Percentiles rank a stretch among this genome's conserved stretches.
These are phyloP conservation scores for Plotosus lineatus DNA, from an alignment of 2,113 vertebrate species.

Conservation along the genomic window DNA sequence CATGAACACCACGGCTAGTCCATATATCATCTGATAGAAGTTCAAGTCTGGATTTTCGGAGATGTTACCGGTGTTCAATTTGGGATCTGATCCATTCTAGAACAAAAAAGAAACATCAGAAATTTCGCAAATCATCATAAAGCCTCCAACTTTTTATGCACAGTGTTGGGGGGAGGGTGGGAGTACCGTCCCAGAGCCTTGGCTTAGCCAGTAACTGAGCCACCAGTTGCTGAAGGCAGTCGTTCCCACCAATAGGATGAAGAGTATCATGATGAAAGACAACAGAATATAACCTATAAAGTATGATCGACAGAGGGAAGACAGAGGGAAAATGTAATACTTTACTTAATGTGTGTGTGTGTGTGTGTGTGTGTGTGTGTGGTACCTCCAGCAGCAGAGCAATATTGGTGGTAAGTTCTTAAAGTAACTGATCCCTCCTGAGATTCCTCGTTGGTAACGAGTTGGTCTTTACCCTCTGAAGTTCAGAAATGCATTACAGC, in stretches of 20 bases:
- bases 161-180: no score
- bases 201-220: slow-evolving; percentile 77
- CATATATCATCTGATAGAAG: slow-evolving; percentile 71
- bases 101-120: background rate
- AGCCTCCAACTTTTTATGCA: background rate
- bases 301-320: background rate
- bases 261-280: slow-evolving; percentile 57
- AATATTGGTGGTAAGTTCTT: slow-evolving; percentile 75
- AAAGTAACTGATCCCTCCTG: slow-evolving; percentile 68
- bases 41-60: slow-evolving; percentile 63
- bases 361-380: background rate
- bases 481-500: background rate
- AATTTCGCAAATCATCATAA: background rate
- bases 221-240: slow-evolving; percentile 82
- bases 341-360: no score
- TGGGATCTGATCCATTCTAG: background rate
- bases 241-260: slow-evolving; percentile 72
- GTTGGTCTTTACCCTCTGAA: slow-evolving; percentile 62
- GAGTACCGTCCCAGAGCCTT: slow-evolving; percentile 74
- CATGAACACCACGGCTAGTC: slow-evolving; percentile 57
- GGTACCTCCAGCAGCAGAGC: slow-evolving; percentile 79
- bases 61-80: slow-evolving; percentile 41
- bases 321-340: background rate
- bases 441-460: slow-evolving; percentile 64
- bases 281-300: slow-evolving; percentile 73